Percentiles rank a stretch among this genome's conserved stretches.
Conservation (phyloP, 2,888 invertebrate genomes). For the Hirtodrosophila cameraria region DNA sequence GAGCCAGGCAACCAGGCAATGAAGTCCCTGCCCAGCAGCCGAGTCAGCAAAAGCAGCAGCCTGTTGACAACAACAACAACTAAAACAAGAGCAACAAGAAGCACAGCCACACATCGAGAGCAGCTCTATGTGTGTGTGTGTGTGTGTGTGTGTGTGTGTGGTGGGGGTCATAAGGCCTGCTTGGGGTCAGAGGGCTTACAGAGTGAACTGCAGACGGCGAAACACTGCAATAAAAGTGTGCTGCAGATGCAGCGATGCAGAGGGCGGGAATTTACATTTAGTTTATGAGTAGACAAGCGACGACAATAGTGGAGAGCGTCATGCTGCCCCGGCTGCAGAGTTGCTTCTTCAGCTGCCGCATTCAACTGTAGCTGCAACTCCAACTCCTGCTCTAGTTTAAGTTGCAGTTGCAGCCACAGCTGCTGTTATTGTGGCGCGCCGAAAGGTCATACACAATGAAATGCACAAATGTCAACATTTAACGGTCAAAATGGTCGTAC, state of each 20-base stretch:
- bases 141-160: neutral
- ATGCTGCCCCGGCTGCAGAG: slow-evolving; percentile 23
- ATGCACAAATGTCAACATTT: slow-evolving; percentile 80
- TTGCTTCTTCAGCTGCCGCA: neutral
- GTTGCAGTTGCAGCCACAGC: slow-evolving; percentile 34
- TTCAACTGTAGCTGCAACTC: neutral
- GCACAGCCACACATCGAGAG: slow-evolving; percentile 64
- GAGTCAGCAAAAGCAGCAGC: slow-evolving; percentile 61
- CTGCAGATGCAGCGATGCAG: slow-evolving; percentile 41
- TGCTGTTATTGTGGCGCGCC: slow-evolving; percentile 63
- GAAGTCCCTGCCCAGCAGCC: slow-evolving; percentile 59
- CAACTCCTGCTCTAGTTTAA: slow-evolving; percentile 26
- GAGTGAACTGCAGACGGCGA: slow-evolving; percentile 51
- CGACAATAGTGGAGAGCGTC: slow-evolving; percentile 59
- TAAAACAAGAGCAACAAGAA: slow-evolving; percentile 53
- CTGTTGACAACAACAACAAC: slow-evolving; percentile 63
- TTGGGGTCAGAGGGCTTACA: slow-evolving; percentile 30
- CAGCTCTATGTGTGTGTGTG: slow-evolving; percentile 25
- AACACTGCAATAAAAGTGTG: slow-evolving; percentile 73
- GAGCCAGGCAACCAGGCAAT: slow-evolving; percentile 60
- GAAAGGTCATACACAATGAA: slow-evolving; percentile 76
- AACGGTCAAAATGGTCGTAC: slow-evolving; percentile 73
- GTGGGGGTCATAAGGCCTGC: slow-evolving; percentile 44
- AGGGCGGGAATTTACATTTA: slow-evolving; percentile 73
- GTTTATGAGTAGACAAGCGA: slow-evolving; percentile 79